Evolutionary conservation across 2,797 vertebrate genomes (phyloP).

Genomic region (Crenichthys baileyi): DNA sequence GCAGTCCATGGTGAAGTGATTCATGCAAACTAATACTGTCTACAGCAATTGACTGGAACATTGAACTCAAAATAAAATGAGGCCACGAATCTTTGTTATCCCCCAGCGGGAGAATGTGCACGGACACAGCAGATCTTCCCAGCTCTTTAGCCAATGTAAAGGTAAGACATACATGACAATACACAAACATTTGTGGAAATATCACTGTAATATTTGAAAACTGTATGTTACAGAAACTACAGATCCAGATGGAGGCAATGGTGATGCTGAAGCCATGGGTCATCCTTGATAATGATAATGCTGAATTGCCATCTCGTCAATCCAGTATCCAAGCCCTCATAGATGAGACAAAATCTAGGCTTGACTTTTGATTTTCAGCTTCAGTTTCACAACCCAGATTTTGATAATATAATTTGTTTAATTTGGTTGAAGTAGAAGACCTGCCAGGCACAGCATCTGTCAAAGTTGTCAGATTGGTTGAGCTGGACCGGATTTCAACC

Average conservation of each 20-base stretch:
- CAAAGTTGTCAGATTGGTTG: background rate
- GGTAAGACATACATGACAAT: too few relatives aligned
- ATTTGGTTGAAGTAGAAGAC: conserved; percentile 7
- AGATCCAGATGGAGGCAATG: background rate
- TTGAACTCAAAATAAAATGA: too few relatives aligned
- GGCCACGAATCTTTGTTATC: too few relatives aligned
- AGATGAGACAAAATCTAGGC: background rate
- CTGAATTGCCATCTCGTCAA: background rate
- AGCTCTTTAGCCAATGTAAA: too few relatives aligned
- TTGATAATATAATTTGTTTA: background rate
- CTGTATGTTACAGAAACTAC: too few relatives aligned
- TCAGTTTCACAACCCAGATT: conserved; percentile 10
- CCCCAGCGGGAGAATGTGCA: too few relatives aligned
- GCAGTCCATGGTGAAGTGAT: too few relatives aligned
- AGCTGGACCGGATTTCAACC: conserved; percentile 5
- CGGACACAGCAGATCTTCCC: too few relatives aligned
- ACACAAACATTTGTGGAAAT: too few relatives aligned
- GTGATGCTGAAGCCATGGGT: background rate
- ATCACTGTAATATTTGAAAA: too few relatives aligned
- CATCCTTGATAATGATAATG: background rate
- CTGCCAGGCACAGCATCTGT: background rate
- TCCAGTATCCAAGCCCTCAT: background rate
- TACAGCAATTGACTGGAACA: too few relatives aligned
- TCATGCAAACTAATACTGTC: too few relatives aligned
- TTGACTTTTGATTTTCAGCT: background rate